Evolutionary conservation across 2,888 invertebrate genomes (phyloP).

Genomic region (Gymnoscelis rufifasciata): DNA sequence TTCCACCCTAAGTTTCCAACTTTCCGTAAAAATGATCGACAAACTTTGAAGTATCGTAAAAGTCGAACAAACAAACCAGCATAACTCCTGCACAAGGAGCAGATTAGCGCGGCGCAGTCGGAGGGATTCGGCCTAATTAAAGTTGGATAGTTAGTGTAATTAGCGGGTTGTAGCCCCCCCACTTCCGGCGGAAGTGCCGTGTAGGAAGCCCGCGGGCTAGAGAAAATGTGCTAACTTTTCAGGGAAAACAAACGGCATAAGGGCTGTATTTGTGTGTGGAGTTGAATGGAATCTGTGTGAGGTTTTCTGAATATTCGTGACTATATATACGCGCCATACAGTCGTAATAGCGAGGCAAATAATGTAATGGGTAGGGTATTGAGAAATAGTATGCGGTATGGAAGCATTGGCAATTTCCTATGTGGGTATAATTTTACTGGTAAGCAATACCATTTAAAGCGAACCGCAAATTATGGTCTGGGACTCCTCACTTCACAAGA

Average conservation of each 20-base stretch:
- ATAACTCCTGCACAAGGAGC: not conserved
- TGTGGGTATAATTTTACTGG: too few relatives aligned
- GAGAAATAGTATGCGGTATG: too few relatives aligned
- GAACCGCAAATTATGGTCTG: too few relatives aligned
- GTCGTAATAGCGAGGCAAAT: too few relatives aligned
- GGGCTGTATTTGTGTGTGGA: not conserved
- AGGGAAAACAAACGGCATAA: not conserved
- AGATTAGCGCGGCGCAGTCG: constrained; percentile 11
- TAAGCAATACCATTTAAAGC: too few relatives aligned
- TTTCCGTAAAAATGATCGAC: not conserved
- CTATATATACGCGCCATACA: too few relatives aligned
- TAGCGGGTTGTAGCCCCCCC: constrained; percentile 25
- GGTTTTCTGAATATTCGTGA: not conserved
- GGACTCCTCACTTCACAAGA: too few relatives aligned
- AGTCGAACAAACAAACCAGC: not conserved
- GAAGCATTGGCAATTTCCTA: too few relatives aligned
- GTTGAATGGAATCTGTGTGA: not conserved
- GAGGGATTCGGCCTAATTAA: constrained; percentile 35
- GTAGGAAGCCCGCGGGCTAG: constrained; percentile 2
- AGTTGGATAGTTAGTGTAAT: constrained; percentile 38
- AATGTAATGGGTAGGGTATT: too few relatives aligned
- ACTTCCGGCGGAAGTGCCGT: constrained; percentile 13
- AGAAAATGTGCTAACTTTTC: constrained; percentile 6
- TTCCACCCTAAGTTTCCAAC: not conserved
- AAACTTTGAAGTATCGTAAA: not conserved